Evolutionary conservation across 2,888 invertebrate species (phyloP).

Genomic region (Scelioninae gen. 1): DNA sequence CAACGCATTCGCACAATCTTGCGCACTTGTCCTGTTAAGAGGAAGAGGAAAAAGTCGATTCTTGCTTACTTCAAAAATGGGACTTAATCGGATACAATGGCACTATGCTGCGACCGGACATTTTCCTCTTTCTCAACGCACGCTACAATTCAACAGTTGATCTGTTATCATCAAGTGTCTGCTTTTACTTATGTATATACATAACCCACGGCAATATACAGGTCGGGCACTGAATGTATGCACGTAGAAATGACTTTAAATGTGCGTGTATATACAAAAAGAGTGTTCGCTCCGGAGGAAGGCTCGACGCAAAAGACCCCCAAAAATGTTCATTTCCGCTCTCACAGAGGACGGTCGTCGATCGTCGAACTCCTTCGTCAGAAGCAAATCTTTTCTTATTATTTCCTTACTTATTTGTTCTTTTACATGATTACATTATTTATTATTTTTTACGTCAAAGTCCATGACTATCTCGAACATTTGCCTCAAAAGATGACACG

Average conservation of each 20-base stretch:
- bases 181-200: slow-evolving; percentile 75
- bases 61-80: slow-evolving; percentile 72
- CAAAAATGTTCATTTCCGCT: no score
- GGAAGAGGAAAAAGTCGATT: slow-evolving; percentile 74
- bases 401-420: slow-evolving; percentile 21
- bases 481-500: slow-evolving; percentile 60
- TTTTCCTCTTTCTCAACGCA: slow-evolving; percentile 76
- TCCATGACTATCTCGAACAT: slow-evolving; percentile 64
- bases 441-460: slow-evolving; percentile 29
- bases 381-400: slow-evolving; percentile 45
- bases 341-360: no score
- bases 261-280: slow-evolving; percentile 72
- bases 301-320: slow-evolving; percentile 41
- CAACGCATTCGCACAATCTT: slow-evolving; percentile 40
- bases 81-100: slow-evolving; percentile 82
- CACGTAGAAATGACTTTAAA: slow-evolving; percentile 61
- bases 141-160: slow-evolving; percentile 64
- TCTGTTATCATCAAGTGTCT: slow-evolving; percentile 49
- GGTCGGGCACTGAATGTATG: slow-evolving; percentile 64
- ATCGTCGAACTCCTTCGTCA: slow-evolving; percentile 31
- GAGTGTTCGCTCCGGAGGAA: slow-evolving; percentile 60
- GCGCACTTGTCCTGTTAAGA: slow-evolving; percentile 33
- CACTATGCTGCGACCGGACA: slow-evolving; percentile 81
- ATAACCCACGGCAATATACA: slow-evolving; percentile 73
- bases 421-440: slow-evolving; percentile 5